A percentile compares a stretch with the other conserved stretches of the same genome.
Conservation (phyloP, 2,113 vertebrate species). For the Antechinus stuartii region DNA sequence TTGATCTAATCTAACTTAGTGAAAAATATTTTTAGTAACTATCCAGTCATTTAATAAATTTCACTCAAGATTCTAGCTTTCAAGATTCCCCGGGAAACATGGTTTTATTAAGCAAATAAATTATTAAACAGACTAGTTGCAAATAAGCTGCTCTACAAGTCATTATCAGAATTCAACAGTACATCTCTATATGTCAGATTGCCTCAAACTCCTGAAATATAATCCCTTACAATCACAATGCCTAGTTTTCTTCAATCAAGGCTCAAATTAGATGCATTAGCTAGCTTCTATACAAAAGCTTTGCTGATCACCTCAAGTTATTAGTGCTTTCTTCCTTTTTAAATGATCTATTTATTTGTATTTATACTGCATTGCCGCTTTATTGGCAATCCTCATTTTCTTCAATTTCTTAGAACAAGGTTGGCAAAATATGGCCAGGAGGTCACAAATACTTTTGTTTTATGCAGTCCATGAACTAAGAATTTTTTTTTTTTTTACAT, state of each 20-base stretch:
- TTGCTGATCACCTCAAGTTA: not conserved
- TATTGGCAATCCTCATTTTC: not conserved
- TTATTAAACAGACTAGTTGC: not conserved
- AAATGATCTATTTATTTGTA: not conserved
- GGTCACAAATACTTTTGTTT: not conserved
- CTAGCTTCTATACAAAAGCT: not conserved
- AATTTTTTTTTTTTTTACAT: not conserved
- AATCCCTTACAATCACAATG: not conserved
- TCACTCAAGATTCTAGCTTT: not conserved
- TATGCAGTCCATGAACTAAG: not conserved
- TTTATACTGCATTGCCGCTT: not conserved
- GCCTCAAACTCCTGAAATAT: not conserved
- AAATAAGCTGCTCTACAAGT: not conserved
- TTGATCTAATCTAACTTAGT: not conserved
- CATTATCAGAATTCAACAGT: not conserved
- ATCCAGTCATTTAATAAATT: not conserved
- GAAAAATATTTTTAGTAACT: not conserved
- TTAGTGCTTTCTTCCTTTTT: not conserved
- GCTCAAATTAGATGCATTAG: not conserved
- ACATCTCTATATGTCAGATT: not conserved
- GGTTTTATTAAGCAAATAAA: not conserved
- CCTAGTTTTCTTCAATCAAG: not conserved
- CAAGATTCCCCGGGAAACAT: not conserved
- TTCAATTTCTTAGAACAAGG: not conserved
- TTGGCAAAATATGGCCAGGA: not conserved